Percentiles rank a stretch among this genome's conserved stretches.
These are phyloP conservation scores for Antheraea yamamai DNA, from an alignment of 2,888 invertebrate genomes.

Conservation along the genomic window DNA sequence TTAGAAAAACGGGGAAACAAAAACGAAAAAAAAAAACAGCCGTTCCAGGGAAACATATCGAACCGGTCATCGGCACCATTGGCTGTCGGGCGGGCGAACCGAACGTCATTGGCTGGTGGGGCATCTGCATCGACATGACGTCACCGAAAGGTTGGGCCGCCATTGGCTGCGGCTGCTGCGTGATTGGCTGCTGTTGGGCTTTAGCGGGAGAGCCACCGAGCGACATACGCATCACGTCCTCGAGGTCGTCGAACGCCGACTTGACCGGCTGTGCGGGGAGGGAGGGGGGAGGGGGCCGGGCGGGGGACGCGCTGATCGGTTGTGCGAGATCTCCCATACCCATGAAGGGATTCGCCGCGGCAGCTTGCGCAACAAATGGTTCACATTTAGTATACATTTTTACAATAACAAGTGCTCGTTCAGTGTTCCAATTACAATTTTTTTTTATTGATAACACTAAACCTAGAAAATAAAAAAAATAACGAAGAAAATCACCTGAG, in stretches of 20 bases:
- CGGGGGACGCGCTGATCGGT: slow-evolving; percentile 71
- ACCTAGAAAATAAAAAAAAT: neutral
- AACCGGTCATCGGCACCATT: slow-evolving; percentile 79
- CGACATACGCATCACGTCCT: slow-evolving; percentile 86
- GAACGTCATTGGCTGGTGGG: slow-evolving; percentile 75
- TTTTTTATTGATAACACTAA: too few species aligned
- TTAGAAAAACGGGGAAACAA: slow-evolving; percentile 34
- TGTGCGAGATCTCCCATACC: slow-evolving; percentile 81
- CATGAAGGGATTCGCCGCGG: slow-evolving; percentile 85
- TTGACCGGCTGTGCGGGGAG: slow-evolving; percentile 71
- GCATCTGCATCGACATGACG: slow-evolving; percentile 64
- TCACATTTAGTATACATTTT: neutral
- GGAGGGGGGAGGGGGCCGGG: slow-evolving; percentile 79
- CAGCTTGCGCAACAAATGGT: slow-evolving; percentile 71
- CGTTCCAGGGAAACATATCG: slow-evolving; percentile 62
- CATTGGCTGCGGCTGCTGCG: slow-evolving; percentile 66
- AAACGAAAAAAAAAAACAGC: slow-evolving; percentile 43
- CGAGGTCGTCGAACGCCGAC: slow-evolving; percentile 86
- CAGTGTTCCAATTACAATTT: too few species aligned
- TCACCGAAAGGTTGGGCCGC: slow-evolving; percentile 66
- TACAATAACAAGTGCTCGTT: too few species aligned
- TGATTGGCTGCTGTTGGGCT: slow-evolving; percentile 53
- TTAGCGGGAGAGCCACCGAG: slow-evolving; percentile 84
- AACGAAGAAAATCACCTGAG: neutral
- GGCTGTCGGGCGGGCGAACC: slow-evolving; percentile 73